Evolutionary conservation across 1,140 invertebrate genomes (phyloP).

Genomic region (Caenorhabditis briggsae): DNA sequence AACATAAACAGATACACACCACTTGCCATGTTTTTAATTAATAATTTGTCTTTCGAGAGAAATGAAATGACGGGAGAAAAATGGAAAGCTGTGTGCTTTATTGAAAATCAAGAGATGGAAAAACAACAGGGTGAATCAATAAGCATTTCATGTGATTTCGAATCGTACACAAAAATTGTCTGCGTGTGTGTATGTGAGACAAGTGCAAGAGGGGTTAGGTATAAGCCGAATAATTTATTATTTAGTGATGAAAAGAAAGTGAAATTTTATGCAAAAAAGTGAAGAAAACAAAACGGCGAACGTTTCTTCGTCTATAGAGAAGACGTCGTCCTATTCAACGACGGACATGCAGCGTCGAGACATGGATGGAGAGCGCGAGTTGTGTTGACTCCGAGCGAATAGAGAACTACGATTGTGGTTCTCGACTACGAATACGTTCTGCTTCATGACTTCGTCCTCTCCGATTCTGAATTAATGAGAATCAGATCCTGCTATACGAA

Average conservation of each 20-base stretch:
- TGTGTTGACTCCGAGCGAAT: constrained; percentile 51
- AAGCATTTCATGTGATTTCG: neutral
- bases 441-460: constrained; percentile 60
- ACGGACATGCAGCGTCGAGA: constrained; percentile 39
- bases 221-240: constrained; percentile 18
- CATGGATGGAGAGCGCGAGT: constrained; percentile 29
- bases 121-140: neutral
- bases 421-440: constrained; percentile 68
- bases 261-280: constrained; percentile 31
- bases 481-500: neutral
- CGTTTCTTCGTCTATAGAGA: too few relatives aligned
- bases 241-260: constrained; percentile 1
- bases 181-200: neutral
- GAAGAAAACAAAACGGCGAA: neutral
- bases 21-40: too few relatives aligned
- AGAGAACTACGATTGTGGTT: constrained; percentile 62
- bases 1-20: too few relatives aligned
- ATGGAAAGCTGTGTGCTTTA: too few relatives aligned
- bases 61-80: too few relatives aligned
- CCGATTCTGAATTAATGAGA: constrained; percentile 63
- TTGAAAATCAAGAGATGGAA: too few relatives aligned
- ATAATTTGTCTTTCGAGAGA: too few relatives aligned
- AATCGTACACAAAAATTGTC: neutral
- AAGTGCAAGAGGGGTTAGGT: neutral
- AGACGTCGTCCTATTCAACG: neutral